phyloP scores from a whole-genome alignment of 2,797 vertebrate genomes.

The Gouania willdenowi region DNA sequence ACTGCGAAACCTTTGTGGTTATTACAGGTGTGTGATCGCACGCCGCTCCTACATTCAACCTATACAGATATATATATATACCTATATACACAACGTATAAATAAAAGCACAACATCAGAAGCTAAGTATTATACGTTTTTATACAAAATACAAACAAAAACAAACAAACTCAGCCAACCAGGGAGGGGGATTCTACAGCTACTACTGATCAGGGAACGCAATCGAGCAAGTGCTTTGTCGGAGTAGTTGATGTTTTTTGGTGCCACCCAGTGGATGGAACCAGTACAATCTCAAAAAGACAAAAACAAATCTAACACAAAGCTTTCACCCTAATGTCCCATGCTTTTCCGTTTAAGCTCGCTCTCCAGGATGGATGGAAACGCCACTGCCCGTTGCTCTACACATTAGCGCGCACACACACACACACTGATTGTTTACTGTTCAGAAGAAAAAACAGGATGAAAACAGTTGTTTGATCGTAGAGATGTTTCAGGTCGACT shows the following conservation, averaged over 20 bases:
- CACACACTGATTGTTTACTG: slow-evolving; percentile 13
- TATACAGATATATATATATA: slow-evolving; percentile 69
- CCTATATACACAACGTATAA: slow-evolving; percentile 77
- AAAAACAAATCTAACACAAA: slow-evolving; percentile 7
- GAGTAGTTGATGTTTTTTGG: slow-evolving; percentile 58
- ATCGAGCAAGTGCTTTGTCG: slow-evolving; percentile 67
- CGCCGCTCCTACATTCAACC: slow-evolving; percentile 71
- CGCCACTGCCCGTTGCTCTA: no score
- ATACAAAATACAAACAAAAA: slow-evolving; percentile 41
- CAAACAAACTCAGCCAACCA: slow-evolving; percentile 35
- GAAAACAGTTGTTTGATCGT: slow-evolving; percentile 66
- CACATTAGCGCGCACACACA: slow-evolving; percentile 49
- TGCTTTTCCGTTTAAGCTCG: slow-evolving; percentile 63
- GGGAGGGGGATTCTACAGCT: slow-evolving; percentile 30
- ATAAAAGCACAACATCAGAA: slow-evolving; percentile 73
- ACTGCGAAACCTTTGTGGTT: slow-evolving; percentile 53
- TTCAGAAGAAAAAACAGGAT: background rate
- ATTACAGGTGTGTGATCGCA: slow-evolving; percentile 54
- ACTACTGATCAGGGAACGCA: slow-evolving; percentile 47
- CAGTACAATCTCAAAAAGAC: slow-evolving; percentile 37
- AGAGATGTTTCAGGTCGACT: slow-evolving; percentile 42
- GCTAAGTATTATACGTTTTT: slow-evolving; percentile 48
- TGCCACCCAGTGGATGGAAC: slow-evolving; percentile 41
- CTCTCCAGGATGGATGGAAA: slow-evolving; percentile 64
- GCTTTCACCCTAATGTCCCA: slow-evolving; percentile 2